Base-by-base conservation (phyloP, 2,888 invertebrate genomes). In the Elysia crispata region DNA sequence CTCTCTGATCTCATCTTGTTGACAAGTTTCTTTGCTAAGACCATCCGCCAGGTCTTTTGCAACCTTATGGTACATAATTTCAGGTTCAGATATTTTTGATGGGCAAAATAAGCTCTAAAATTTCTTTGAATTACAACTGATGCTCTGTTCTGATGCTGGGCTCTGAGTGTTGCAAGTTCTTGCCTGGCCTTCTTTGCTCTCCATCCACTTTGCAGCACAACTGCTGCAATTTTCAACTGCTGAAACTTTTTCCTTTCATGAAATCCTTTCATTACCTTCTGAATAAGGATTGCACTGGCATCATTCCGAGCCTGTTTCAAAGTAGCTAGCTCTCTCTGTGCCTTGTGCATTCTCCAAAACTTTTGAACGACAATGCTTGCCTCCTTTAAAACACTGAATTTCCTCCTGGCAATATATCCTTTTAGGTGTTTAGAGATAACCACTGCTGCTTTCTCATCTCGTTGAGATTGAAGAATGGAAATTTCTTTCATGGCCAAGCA, bases 281-380 rank as follows among this genome's bases (percentile, higher is more conserved):
- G 86, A 41, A 86, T 67, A 20, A 76, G 33, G 13, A 83, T 11
- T 30, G 82, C 85, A 30, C 83, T 81, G 30, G 41, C 62, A 80
- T 74, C 74, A 23, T 49, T 60, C 3, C 15, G 60, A 20, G 20
- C 3, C 3, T 3, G 8, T 57, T 30, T 79, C 11, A 72, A 60
- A 25, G 18, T 60, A 0, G 28, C 18, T 0, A 30, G 28, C 1
- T 23, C 50, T 33, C 31, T 74, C 41, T 15, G 33, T 28, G 74
- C 75, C 67, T 64, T 13, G 30, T 62, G 30, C 72, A 77, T 74
- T 66, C 82, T 83, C 82, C 79, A 83, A 23, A n/a, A 23, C 11
- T 79, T 80, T 81, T 88, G 88, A 41, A 88, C 77, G 1, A 83
- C 84, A n/a, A 88, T 69, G 8, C 81, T 81, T 18, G 87, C 87